A percentile compares a stretch with the other conserved stretches of the same genome.
These are phyloP conservation scores for Hecatera dysodea DNA, from an alignment of 2,888 invertebrate genomes.

Conservation along the genomic window DNA sequence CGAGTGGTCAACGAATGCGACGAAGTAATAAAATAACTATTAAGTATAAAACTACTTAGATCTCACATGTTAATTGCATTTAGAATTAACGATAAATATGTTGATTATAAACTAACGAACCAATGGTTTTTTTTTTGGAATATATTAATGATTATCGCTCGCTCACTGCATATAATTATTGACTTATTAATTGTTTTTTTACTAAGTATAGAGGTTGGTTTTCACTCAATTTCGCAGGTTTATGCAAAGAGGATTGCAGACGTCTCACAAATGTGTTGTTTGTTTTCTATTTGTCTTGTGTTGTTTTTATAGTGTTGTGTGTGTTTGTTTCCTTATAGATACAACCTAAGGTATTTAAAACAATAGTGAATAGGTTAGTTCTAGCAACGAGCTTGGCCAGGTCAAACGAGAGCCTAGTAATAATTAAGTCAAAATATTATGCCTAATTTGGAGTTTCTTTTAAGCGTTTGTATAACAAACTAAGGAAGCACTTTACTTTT, in stretches of 20 bases:
- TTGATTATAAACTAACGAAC: conserved; percentile 28
- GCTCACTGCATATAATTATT: background rate
- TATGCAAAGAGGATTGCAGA: too few relatives aligned
- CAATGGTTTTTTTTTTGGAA: background rate
- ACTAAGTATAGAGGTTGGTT: background rate
- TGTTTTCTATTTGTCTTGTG: too few relatives aligned
- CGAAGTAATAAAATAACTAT: conserved; percentile 44
- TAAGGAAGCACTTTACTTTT: background rate
- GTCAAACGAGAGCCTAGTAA: too few relatives aligned
- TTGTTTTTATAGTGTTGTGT: too few relatives aligned
- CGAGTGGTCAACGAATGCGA: conserved; percentile 30
- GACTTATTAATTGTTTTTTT: background rate
- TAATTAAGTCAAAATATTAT: background rate
- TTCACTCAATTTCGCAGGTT: too few relatives aligned
- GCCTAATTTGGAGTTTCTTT: background rate
- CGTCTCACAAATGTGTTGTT: too few relatives aligned
- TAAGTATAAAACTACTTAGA: conserved; percentile 25
- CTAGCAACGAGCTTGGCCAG: too few relatives aligned
- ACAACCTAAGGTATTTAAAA: too few relatives aligned
- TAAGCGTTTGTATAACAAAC: background rate
- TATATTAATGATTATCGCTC: conserved; percentile 7
- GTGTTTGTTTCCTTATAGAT: too few relatives aligned
- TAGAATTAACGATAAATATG: conserved; percentile 44
- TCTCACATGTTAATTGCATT: conserved; percentile 43
- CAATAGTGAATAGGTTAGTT: too few relatives aligned